phyloP scores from a whole-genome alignment of 1,140 invertebrate genomes.

The Drosophila orosa region DNA sequence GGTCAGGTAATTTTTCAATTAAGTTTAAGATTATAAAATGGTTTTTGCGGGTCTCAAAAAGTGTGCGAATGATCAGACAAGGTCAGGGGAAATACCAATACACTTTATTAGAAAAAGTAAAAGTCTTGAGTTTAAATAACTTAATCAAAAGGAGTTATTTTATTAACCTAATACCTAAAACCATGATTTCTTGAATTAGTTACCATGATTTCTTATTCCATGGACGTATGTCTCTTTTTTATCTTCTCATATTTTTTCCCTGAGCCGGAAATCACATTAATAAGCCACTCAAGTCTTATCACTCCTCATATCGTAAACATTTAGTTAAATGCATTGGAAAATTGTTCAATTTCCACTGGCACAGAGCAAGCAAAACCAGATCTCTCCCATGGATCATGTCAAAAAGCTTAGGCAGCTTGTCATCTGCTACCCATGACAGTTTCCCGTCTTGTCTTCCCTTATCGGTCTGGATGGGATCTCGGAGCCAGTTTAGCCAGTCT shows the following conservation, averaged over 20 bases:
- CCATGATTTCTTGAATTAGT: too few species aligned
- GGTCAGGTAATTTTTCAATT: conserved; percentile 56
- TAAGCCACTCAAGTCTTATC: conserved; percentile 19
- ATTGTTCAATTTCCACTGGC: conserved; percentile 27
- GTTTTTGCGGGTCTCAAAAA: conserved; percentile 3
- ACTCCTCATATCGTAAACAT: conserved; percentile 17
- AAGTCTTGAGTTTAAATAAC: not conserved
- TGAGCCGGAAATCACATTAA: conserved; percentile 21
- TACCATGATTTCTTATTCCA: not conserved
- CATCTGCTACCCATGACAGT: conserved; percentile 30
- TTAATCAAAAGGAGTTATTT: not conserved
- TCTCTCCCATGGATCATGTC: conserved; percentile 17
- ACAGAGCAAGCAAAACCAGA: conserved; percentile 15
- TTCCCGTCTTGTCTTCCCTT: conserved; percentile 33
- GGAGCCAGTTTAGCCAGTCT: conserved; percentile 36
- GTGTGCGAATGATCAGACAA: conserved; percentile 12
- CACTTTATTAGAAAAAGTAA: too few species aligned
- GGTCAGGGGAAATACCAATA: not conserved
- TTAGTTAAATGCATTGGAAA: conserved; percentile 33
- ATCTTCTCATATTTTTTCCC: not conserved
- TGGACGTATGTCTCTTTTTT: not conserved
- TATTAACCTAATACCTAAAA: not conserved
- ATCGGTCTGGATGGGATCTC: conserved; percentile 27
- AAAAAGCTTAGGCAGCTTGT: conserved; percentile 45
- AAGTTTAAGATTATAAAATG: conserved; percentile 20